Conservation (phyloP, 64 coral and sea anemone species). For the Stichodactyla mertensii region DNA sequence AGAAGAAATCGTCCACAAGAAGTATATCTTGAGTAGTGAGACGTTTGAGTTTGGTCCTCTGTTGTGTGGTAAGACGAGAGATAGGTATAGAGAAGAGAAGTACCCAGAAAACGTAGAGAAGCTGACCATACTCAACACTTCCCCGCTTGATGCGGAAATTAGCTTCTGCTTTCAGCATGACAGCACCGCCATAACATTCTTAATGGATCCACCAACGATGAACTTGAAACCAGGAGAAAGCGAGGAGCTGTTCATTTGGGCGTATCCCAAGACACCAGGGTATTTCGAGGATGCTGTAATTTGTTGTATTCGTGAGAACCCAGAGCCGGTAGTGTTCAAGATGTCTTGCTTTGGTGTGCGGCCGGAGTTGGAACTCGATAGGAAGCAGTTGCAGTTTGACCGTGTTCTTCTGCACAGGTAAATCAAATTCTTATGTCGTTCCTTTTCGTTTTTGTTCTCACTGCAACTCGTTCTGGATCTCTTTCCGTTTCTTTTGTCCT, state of each 20-base stretch:
- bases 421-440: neutral
- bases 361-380: slow-evolving; percentile 90
- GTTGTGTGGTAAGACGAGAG: slow-evolving; percentile 93
- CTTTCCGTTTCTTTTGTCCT: too few species aligned
- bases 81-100: slow-evolving; percentile 87
- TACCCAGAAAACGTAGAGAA: slow-evolving; percentile 92
- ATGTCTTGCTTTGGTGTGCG: slow-evolving; percentile 87
- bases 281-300: slow-evolving; percentile 90
- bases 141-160: slow-evolving; percentile 77
- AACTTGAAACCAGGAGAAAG: slow-evolving; percentile 80
- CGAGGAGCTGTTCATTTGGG: slow-evolving; percentile 78
- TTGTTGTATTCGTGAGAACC: slow-evolving; percentile 94
- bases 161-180: slow-evolving; percentile 91
- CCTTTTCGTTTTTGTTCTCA: neutral
- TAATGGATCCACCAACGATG: slow-evolving; percentile 89
- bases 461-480: too few species aligned
- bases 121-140: slow-evolving; percentile 74
- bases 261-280: slow-evolving; percentile 93
- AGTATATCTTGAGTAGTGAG: slow-evolving; percentile 92
- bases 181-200: slow-evolving; percentile 82
- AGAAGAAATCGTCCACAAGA: slow-evolving; percentile 94
- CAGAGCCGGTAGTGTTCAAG: slow-evolving; percentile 91
- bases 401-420: slow-evolving; percentile 93
- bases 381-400: slow-evolving; percentile 94
- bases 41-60: slow-evolving; percentile 94